These are phyloP conservation scores for Chascanopsetta lugubris DNA, from an alignment of 2,113 vertebrate genomes.

Conservation along the genomic window DNA sequence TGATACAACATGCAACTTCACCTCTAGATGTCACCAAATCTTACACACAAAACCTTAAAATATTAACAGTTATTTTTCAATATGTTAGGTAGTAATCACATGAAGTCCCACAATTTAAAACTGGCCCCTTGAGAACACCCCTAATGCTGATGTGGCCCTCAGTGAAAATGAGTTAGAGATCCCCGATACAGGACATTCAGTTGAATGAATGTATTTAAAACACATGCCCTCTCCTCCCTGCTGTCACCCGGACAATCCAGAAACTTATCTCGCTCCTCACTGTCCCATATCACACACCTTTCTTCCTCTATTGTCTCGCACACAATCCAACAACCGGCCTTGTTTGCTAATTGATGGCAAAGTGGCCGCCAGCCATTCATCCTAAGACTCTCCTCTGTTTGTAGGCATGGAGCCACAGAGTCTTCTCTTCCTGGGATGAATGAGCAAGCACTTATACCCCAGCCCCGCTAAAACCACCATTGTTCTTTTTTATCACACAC, in stretches of 20 bases:
- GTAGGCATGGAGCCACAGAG: slow-evolving; percentile 84
- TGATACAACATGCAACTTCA: too few species aligned
- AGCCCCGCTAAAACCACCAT: slow-evolving; percentile 83
- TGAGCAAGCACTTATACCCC: slow-evolving; percentile 89
- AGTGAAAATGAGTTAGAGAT: too few species aligned
- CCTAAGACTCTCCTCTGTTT: slow-evolving; percentile 87
- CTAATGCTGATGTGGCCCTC: too few species aligned
- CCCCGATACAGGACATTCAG: slow-evolving; percentile 40
- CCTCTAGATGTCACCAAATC: too few species aligned
- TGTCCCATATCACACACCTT: slow-evolving; percentile 65
- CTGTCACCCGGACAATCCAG: slow-evolving; percentile 59
- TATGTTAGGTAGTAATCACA: too few species aligned
- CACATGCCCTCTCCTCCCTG: slow-evolving; percentile 18
- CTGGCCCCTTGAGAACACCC: too few species aligned
- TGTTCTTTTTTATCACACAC: slow-evolving; percentile 92
- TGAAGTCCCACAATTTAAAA: too few species aligned
- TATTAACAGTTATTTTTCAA: too few species aligned
- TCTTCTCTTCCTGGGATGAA: slow-evolving; percentile 85
- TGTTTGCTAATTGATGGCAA: slow-evolving; percentile 93
- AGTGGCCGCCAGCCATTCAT: slow-evolving; percentile 86
- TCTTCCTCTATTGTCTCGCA: slow-evolving; percentile 57
- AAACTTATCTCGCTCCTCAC: slow-evolving; percentile 72
- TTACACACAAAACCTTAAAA: too few species aligned
- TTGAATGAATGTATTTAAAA: slow-evolving; percentile 57
- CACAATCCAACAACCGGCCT: slow-evolving; percentile 90